Evolutionary conservation across 1,140 invertebrate genomes (phyloP).

Genomic region (Cepaea nemoralis): DNA sequence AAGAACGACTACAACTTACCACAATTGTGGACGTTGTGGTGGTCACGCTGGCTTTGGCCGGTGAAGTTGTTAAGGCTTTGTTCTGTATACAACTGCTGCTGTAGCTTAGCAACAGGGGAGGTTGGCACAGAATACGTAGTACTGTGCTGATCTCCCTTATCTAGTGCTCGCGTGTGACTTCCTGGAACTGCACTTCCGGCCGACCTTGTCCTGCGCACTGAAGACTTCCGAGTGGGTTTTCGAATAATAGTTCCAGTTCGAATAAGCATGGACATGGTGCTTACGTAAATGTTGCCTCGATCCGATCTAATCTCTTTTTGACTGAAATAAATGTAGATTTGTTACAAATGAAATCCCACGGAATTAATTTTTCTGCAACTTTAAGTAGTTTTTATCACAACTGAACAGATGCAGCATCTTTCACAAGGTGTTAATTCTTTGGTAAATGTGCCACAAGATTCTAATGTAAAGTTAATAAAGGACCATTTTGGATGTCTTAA

Average conservation of each 20-base stretch:
- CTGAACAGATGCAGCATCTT: too few species aligned
- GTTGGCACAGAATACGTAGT: slow-evolving; percentile 1
- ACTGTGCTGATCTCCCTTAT: not conserved
- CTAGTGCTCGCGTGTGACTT: not conserved
- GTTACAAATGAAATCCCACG: too few species aligned
- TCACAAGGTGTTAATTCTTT: too few species aligned
- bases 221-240: slow-evolving; percentile 21
- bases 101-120: slow-evolving; percentile 27
- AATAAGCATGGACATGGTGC: slow-evolving; percentile 33
- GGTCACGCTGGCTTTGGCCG: slow-evolving; percentile 24
- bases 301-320: too few species aligned
- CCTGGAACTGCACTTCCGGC: slow-evolving; percentile 24
- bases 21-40: slow-evolving; percentile 26
- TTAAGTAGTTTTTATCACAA: too few species aligned
- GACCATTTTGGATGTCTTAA: too few species aligned
- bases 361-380: too few species aligned
- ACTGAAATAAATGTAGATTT: too few species aligned
- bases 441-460: too few species aligned
- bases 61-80: slow-evolving; percentile 21
- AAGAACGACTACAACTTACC: slow-evolving; percentile 13
- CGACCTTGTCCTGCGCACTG: slow-evolving; percentile 32
- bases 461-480: too few species aligned
- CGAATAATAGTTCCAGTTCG: slow-evolving; percentile 25
- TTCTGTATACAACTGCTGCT: slow-evolving; percentile 22
- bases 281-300: too few species aligned